Evolutionary conservation across 2,888 invertebrate genomes (phyloP), one percentile per base, ranked within the genome.

Genomic region (Eristalinus aeneus): DNA sequence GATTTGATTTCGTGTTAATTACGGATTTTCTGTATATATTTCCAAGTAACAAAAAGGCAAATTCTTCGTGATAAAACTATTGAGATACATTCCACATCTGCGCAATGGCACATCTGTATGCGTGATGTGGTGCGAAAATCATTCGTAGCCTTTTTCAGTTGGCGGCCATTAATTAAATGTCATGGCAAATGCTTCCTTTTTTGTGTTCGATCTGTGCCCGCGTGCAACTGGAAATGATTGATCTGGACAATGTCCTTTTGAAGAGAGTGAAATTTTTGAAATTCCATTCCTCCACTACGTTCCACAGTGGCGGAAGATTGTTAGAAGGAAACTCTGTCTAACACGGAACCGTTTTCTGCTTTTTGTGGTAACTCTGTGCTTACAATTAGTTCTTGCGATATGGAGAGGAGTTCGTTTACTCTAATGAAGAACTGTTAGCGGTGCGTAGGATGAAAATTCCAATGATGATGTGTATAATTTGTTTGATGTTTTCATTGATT

Each of bases 1-100:
- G 73, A 82, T 86, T 77, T 82, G 77, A 78, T 74, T 78, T 82
- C 86, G 86, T 86, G 86, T 86, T 86, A 86, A 86, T 86, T 86
- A 86, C 86, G 53, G 74, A 78, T 74, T 73, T 64, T 76, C 46
- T 73, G 56, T 54, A 64, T 75, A 16, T 68, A 36, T 63, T 56
- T 12, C 32, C 20, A 56, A 31, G 67, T 23, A 63, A 74, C n/a
- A 31, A 68, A 78, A 83, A 68, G 63, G 31, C 5, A 32, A 74
- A 74, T 82, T 77, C 65, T 58, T 65, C 27, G 56, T 69, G 58
- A 64, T 31, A 56, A 56, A 68, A 69, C 68, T 39, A 73, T 83
- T 56, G 58, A 69, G 73, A 84, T 74, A 36, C 64, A 79, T 84
- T 68, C 74, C 75, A 65, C 73, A 27, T 56, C 16, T 56, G 23